Base-by-base conservation (phyloP, 1,140 invertebrate genomes). In the Sitodiplosis mosellana region DNA sequence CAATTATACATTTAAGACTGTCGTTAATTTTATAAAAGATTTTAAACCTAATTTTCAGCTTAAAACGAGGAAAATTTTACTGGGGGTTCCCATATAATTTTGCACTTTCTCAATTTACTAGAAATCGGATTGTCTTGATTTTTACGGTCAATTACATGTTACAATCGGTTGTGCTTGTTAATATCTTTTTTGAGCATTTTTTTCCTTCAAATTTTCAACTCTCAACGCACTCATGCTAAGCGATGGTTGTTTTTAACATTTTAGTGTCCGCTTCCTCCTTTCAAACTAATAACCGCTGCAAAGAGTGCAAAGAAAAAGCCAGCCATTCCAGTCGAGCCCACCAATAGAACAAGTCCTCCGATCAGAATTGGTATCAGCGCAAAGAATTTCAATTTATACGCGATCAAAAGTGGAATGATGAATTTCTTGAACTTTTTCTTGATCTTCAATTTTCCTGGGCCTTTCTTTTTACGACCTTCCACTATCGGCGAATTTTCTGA, bases 301-400 rank as follows among this genome's bases (percentile, higher is more conserved):
- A 87, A 87, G 2, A 87, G 62, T 1, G 84, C 81, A 60, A 87
- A 87, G 69, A 87, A 87, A 65, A 87, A 87, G 50, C 83, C 83
- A 14, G 80, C 83, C 33, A 87, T 62, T 7, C 80, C 77, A 5
- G 83, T 83, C 2, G 81, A 78, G 43, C 79, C 80, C 1, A 80
- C 75, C 18, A 87, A 61, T 8, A 87, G 65, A 1, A 83, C 67
- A 20, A 86, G 58, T 11, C 79, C 81, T 18, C 80, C 79, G 52
- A 86, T 69, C 54, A 87, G 60, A 0, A 83, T 69, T 2, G 84
- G 84, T 17, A 87, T 73, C 36, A 87, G 59, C 2, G 81, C 76
- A 54, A 86, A 74, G 59, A 86, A 85, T 58, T 87, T 87, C 56
- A 87, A 59, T 60, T 87, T 86, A 60, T 86, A 87, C 0, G 83